Evolutionary conservation across 1,140 invertebrate species (phyloP).

Genomic region (Anagrus nilaparvatae): DNA sequence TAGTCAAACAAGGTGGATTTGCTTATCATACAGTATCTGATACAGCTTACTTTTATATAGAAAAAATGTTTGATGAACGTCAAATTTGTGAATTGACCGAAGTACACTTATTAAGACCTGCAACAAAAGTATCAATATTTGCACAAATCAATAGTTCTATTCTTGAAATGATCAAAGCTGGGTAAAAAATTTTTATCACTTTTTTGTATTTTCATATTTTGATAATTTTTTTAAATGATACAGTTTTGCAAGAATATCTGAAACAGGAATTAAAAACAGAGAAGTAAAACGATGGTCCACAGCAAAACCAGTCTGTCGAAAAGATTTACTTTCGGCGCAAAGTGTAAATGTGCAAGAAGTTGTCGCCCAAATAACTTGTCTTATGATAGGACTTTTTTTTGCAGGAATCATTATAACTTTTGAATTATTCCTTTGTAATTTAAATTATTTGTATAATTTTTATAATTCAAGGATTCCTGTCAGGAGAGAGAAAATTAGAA

Average conservation of each 20-base stretch:
- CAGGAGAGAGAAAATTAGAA: too few species aligned
- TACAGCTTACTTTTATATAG: constrained; percentile 11
- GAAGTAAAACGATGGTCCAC: background rate
- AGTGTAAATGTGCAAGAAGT: background rate
- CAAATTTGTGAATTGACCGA: constrained; percentile 13
- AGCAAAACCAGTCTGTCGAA: constrained; percentile 4
- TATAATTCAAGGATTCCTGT: too few species aligned
- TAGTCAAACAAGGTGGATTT: constrained; percentile 7
- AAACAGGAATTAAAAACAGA: constrained; percentile 4
- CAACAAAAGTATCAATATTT: constrained; percentile 6
- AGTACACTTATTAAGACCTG: constrained; percentile 11
- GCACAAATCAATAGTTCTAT: constrained; percentile 11
- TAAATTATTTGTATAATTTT: too few species aligned
- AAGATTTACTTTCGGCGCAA: background rate
- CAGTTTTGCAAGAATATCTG: constrained; percentile 6
- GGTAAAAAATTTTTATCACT: constrained; percentile 3
- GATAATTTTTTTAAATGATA: background rate
- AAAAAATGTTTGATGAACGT: constrained; percentile 8
- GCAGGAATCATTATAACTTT: too few species aligned
- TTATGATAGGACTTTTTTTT: too few species aligned
- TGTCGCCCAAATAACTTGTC: too few species aligned
- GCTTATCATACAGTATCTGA: constrained; percentile 14
- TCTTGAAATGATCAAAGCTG: constrained; percentile 13
- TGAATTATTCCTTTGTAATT: too few species aligned
- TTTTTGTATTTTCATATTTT: too few species aligned